Conservation (phyloP, 2,797 vertebrate species). For the Orestias chungarensis region DNA sequence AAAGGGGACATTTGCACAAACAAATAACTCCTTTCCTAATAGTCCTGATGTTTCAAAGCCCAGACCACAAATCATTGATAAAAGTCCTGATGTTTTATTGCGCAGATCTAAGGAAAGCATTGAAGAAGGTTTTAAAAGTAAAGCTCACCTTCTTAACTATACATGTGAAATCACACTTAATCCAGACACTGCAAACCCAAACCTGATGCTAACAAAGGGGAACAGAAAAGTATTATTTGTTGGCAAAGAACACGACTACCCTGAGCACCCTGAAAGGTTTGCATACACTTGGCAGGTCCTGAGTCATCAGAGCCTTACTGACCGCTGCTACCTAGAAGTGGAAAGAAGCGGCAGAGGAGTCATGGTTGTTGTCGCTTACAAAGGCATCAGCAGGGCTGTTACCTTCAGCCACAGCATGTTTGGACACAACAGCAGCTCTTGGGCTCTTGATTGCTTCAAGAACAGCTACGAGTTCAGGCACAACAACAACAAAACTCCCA, state of each 20-base stretch:
- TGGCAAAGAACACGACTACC: conserved; percentile 4
- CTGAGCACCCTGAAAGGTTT: conserved; percentile 18
- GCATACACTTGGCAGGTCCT: conserved; percentile 35
- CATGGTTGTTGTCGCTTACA: conserved; percentile 15
- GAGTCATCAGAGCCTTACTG: conserved; percentile 27
- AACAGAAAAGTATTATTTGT: conserved; percentile 3
- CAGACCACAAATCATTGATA: background rate
- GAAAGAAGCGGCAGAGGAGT: conserved; percentile 16
- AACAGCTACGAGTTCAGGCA: conserved; percentile 16
- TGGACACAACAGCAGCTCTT: conserved; percentile 30
- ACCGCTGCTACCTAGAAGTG: conserved; percentile 37
- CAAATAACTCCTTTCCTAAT: background rate
- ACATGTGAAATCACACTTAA: conserved; percentile 22
- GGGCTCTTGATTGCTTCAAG: conserved; percentile 30
- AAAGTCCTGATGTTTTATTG: background rate
- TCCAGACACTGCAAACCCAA: conserved; percentile 21
- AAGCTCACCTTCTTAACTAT: conserved; percentile 4
- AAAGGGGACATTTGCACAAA: background rate
- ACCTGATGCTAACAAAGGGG: conserved; percentile 4
- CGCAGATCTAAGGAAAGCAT: background rate
- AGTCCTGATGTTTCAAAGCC: background rate
- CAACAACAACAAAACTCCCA: conserved; percentile 1
- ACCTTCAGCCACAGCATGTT: conserved; percentile 13
- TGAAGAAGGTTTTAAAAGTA: background rate
- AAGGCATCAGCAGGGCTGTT: conserved; percentile 14